Evolutionary conservation across 2,113 vertebrate genomes (phyloP).

Genomic region (Lichenostomus cassidix): DNA sequence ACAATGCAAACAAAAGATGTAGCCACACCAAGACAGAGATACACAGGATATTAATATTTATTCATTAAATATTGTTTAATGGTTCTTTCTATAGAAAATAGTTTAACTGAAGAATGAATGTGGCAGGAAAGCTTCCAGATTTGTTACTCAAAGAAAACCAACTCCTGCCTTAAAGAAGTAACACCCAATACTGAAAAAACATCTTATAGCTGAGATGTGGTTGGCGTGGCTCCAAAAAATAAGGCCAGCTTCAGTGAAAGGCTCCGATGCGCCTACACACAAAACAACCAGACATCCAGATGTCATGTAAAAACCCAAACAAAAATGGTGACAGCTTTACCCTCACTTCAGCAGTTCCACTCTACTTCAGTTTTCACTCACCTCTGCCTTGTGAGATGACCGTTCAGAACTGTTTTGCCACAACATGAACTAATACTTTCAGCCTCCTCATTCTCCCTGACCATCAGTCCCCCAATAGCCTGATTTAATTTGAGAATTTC

Average conservation of each 20-base stretch:
- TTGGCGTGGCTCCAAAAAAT: not conserved
- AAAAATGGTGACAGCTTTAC: not conserved
- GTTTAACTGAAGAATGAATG: not conserved
- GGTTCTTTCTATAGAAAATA: not conserved
- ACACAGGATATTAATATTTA: not conserved
- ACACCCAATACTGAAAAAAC: not conserved
- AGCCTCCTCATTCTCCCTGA: not conserved
- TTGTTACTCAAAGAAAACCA: not conserved
- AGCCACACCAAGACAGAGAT: not conserved
- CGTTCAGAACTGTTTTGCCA: not conserved
- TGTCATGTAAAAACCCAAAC: not conserved
- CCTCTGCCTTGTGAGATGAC: not conserved
- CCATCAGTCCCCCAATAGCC: not conserved
- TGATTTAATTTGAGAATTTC: slow-evolving; percentile 26
- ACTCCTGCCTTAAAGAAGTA: not conserved
- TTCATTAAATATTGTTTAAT: not conserved
- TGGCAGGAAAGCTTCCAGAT: not conserved
- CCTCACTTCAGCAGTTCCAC: not conserved
- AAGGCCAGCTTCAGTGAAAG: not conserved
- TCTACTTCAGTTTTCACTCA: not conserved
- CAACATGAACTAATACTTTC: not conserved
- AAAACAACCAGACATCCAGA: not conserved
- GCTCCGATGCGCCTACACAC: not conserved
- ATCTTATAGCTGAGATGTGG: not conserved
- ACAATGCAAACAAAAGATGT: not conserved